Percentiles rank a stretch among this genome's conserved stretches.
phyloP scores from a whole-genome alignment of 2,888 invertebrate species.

The Melinopterus prodromus region DNA sequence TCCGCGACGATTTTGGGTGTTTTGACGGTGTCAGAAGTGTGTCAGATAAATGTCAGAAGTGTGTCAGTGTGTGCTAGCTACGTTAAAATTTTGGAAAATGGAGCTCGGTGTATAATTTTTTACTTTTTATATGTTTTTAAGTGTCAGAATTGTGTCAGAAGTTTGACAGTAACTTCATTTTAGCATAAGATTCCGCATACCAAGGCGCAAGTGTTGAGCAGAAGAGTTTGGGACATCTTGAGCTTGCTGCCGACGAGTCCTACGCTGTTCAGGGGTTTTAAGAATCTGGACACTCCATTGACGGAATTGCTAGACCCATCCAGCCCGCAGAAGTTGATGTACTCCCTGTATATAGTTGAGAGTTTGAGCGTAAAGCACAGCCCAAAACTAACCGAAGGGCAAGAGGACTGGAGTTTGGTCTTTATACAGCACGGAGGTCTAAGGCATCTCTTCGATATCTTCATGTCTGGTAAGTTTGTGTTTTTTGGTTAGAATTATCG shows the following conservation, averaged over 20 bases:
- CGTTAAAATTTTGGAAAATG: too few species aligned
- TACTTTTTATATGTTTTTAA: too few species aligned
- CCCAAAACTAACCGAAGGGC: constrained; percentile 46
- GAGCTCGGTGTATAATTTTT: too few species aligned
- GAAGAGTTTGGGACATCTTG: constrained; percentile 94
- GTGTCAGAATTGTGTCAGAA: background rate
- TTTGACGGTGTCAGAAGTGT: too few species aligned
- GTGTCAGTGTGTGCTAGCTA: background rate
- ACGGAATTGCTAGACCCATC: constrained; percentile 84
- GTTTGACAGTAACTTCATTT: background rate
- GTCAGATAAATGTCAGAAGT: background rate
- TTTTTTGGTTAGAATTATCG: background rate
- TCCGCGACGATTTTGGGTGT: background rate
- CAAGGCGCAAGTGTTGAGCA: constrained; percentile 87
- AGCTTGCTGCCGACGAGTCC: constrained; percentile 92
- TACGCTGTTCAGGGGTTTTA: constrained; percentile 83
- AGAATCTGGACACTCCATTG: constrained; percentile 75
- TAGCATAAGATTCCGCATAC: constrained; percentile 70
- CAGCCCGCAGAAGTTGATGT: constrained; percentile 94
- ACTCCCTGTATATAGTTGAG: constrained; percentile 91
- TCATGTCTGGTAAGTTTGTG: constrained; percentile 76
- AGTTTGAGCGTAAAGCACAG: constrained; percentile 63
- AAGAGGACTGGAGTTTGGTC: constrained; percentile 73
- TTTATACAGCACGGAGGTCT: constrained; percentile 90
- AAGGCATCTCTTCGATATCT: constrained; percentile 88